Base-by-base conservation (phyloP, 2,797 vertebrate genomes). In the Eurystomus glaucurus region DNA sequence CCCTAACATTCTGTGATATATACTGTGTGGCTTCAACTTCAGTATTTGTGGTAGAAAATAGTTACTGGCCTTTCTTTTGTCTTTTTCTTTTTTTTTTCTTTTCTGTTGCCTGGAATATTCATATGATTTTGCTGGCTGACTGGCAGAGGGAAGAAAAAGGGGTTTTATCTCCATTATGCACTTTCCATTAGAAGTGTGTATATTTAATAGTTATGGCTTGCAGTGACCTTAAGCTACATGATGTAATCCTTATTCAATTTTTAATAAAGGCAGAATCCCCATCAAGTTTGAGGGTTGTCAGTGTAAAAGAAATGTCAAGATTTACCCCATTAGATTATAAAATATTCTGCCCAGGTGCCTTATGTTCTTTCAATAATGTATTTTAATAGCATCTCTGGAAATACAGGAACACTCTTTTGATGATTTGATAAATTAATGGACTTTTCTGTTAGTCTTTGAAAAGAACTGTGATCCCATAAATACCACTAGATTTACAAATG, bases 371-470 rank as follows among this genome's bases (percentile, higher is more conserved):
- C 68, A 75, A 25, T 39, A 84, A 88, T 88, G 37, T 33, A 54
- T 90, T 93, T 95, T 91, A 93, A 95, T 78, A 61, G 48, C 11
- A 39, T 48, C 46, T 83, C 50, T 88, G 41, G 57, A 93, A 93
- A 91, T 61, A 31, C n/a, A 81, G 46, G 33, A 58, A 60, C 87
- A 29, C 11, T 87, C 68, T 75, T 75, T 78, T 83, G 62, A 61
- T 46, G 39, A 78, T 81, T 82, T 82, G 39, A 52, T 74, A 80
- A 91, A 88, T 72, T 80, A 85, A 78, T 75, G 46, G 45, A 31
- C 48, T 90, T 93, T 70, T 83, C 60, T 64, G 6, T 66, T 57
- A 79, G 45, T 60, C 71, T 90, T 88, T 78, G 26, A 39, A 65
- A 80, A 75, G 41, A 78, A 14, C 41, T 51, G 50, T 65, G 61